Base-by-base conservation (phyloP, 1,140 invertebrate genomes). In the Drosophila kohkoa region DNA sequence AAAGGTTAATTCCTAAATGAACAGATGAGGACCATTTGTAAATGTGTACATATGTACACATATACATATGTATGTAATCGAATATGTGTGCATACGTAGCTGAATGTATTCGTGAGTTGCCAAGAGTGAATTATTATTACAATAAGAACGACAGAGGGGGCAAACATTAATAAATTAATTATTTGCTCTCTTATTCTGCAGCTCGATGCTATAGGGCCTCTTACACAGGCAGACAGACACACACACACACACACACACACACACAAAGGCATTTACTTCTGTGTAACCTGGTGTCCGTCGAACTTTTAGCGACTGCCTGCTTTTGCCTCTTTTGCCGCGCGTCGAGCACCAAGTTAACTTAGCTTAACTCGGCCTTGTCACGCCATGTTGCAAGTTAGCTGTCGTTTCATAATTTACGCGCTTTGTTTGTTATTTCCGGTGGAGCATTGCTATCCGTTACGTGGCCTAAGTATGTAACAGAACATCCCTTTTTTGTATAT, bases 361-460 rank as follows among this genome's bases (percentile, higher is more conserved):
- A 16, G 41, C 65, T 45, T 71, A 86, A 85, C 80, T 82, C 66
- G 62, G 66, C 49, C 77, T 51, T 83, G 82, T 88, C 82, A 87
- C 82, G 82, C 82, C 73, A 87, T 82, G 66, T 76, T 71, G 73
- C 83, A 83, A 83, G 80, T 83, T 75, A 88, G 73, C 80, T 87
- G 80, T 82, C 82, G 80, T 88, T 87, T 88, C 83, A 88, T 87
- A 87, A 87, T 87, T 87, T 87, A 87, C 82, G 80, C 80, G 83
- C 77, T 83, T 88, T 88, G 83, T 87, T 87, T 82, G 76, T 80
- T 80, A 88, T 83, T 87, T 87, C 83, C 82, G 88, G 82, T 75
- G 80, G 71, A 69, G 35, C 49, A 52, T 52, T 52, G 49, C 49
- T 25, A 52, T 52, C 48, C 55, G 45, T 16, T 8, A 15, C 15